Percentiles rank a stretch among this genome's conserved stretches.
Evolutionary conservation across 2,888 invertebrate genomes (phyloP).

Genomic region (Thysanoteuthis rhombus): DNA sequence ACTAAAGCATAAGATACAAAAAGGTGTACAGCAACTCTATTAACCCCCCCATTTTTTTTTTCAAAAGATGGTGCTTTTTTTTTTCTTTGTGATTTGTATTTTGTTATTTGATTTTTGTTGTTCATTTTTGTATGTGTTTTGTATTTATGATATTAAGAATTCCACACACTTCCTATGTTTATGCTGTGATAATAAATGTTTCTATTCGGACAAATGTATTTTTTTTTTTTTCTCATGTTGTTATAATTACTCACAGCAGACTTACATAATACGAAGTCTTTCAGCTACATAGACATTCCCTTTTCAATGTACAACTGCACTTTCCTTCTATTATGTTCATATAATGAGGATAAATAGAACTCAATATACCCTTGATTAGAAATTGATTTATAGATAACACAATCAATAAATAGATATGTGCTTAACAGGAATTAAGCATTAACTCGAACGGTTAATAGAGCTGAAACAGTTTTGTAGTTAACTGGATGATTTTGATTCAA

Average conservation of each 20-base stretch:
- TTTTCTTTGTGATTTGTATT: not conserved
- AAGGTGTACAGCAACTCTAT: not conserved
- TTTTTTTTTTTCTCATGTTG: not conserved
- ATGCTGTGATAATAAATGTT: slow-evolving; percentile 12
- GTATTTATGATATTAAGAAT: not conserved
- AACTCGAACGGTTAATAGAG: not conserved
- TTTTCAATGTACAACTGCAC: not conserved
- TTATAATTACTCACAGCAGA: not conserved
- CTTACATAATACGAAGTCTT: not conserved
- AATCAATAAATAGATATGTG: not conserved
- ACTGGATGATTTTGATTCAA: too few relatives aligned
- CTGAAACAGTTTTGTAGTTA: not conserved
- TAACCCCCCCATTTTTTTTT: not conserved
- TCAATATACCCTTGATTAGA: not conserved
- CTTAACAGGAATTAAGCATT: not conserved
- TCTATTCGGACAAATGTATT: not conserved
- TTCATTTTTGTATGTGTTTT: not conserved
- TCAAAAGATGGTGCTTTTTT: not conserved
- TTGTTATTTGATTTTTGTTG: slow-evolving; percentile 12
- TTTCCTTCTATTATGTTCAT: not conserved
- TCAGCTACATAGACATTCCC: not conserved
- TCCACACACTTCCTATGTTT: not conserved
- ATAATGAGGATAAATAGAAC: not conserved
- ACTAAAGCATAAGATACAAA: not conserved
- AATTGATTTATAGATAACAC: not conserved